Base-by-base conservation (phyloP, 2,888 invertebrate genomes). In the Campaea margaritaria region DNA sequence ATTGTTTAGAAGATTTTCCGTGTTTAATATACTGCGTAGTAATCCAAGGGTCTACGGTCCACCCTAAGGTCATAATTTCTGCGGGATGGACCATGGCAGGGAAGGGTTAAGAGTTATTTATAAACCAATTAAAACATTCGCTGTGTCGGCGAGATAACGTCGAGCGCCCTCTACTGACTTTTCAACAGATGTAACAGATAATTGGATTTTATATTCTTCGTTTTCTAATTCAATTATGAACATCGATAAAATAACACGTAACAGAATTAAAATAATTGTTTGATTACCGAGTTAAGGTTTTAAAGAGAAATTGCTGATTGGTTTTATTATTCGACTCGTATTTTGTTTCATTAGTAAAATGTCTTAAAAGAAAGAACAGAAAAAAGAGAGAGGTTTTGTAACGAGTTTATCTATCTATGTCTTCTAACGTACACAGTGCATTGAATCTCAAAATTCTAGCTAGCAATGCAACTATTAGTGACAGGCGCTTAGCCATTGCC, bases 41-140 rank as follows among this genome's bases (percentile, higher is more conserved):
- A 76, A 72, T 73, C 74, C 74, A 71, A 67, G 72, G 71, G 76
- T 59, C 56, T 39, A 59, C 60, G 59, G 46, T 67, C 76, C 78
- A 74, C 83, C 85, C 85, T 74, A 73, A 76, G 86, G 87, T 85
- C 86, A 84, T 89, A 88, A 87, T 79, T 85, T 79, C 79, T 82
- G 76, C 39, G 48, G 53, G 60, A 61, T 74, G 75, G 72, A 72
- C 74, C 70, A 71, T 76, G 74, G 72, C 68, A 65, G 72, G 62
- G 70, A 82, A 84, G 86, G 88, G 88, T 86, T 80, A 79, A 78
- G 75, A 84, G 87, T 90, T 91, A 90, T 91, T 92, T 90, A 91
- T 89, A 90, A 87, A 90, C 85, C 90, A 89, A 90, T 92, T 91
- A 88, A 89, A 90, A 87, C 83, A 79, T 86, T 85, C 89, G 75